These are phyloP conservation scores for Drosophila neocordata DNA, from an alignment of 1,140 invertebrate species.

Conservation along the genomic window DNA sequence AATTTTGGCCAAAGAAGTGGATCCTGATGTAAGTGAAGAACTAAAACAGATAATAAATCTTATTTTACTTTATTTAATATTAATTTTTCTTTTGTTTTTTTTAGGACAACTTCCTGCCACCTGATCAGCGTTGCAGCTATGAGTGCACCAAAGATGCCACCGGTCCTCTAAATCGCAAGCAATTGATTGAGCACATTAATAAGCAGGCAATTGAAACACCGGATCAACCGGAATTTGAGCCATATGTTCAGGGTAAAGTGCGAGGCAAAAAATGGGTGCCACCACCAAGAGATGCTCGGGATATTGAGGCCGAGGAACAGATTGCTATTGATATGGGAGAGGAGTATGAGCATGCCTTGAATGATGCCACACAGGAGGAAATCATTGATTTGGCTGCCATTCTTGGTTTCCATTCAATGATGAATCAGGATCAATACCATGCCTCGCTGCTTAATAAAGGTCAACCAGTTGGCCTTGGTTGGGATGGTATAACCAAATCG, in stretches of 20 bases:
- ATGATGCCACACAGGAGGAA: constrained; percentile 96
- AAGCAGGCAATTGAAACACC: constrained; percentile 98
- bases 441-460: constrained; percentile 96
- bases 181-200: constrained; percentile 98
- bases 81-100: constrained; percentile 58
- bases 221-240: constrained; percentile 97
- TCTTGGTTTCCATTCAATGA: constrained; percentile 99
- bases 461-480: constrained; percentile 92
- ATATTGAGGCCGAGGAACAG: constrained; percentile 93
- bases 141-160: constrained; percentile 97
- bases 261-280: constrained; percentile 97
- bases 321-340: constrained; percentile 96
- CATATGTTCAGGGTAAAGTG: constrained; percentile 94
- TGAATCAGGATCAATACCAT: constrained; percentile 99
- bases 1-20: constrained; percentile 98
- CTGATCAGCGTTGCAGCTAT: constrained; percentile 96
- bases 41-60: no score
- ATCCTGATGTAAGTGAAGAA: constrained; percentile 95
- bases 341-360: constrained; percentile 97
- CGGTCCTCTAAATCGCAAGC: constrained; percentile 97
- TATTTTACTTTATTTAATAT: no score
- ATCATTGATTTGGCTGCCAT: constrained; percentile 99
- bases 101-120: constrained; percentile 98
- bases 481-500: constrained; percentile 97
- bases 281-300: constrained; percentile 91